phyloP scores from a whole-genome alignment of 2,888 invertebrate genomes.

The Trimorus sp. region DNA sequence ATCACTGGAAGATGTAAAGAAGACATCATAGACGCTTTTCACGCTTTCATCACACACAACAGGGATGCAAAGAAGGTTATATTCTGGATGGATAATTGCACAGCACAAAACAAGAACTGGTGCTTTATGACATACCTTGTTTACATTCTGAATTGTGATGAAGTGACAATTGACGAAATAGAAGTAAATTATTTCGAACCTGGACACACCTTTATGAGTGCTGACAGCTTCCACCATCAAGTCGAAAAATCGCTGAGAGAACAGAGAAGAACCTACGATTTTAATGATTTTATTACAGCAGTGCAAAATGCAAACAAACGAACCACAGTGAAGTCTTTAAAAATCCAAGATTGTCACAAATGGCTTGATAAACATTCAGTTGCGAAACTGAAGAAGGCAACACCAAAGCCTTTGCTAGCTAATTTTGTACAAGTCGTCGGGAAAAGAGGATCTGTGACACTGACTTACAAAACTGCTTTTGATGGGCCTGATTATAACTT shows the following conservation, averaged over 20 bases:
- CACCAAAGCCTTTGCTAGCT: constrained; percentile 13
- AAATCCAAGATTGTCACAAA: constrained; percentile 13
- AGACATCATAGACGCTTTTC: constrained; percentile 21
- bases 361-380: constrained; percentile 31
- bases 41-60: constrained; percentile 3
- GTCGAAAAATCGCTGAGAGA: constrained; percentile 47
- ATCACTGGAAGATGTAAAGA: constrained; percentile 27
- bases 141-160: constrained; percentile 6
- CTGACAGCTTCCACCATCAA: constrained; percentile 48
- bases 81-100: constrained; percentile 39
- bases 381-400: constrained; percentile 10
- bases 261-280: constrained; percentile 28
- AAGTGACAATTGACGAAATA: neutral
- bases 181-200: constrained; percentile 23
- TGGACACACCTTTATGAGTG: constrained; percentile 51
- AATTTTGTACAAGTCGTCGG: constrained; percentile 15
- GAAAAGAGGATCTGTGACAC: constrained; percentile 16
- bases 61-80: constrained; percentile 22
- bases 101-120: constrained; percentile 41
- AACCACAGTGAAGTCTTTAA: constrained; percentile 1
- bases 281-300: constrained; percentile 27
- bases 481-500: constrained; percentile 9
- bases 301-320: constrained; percentile 33
- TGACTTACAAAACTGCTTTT: constrained; percentile 24
- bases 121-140: constrained; percentile 33